Evolutionary conservation across 2,797 vertebrate genomes (phyloP).

Genomic region (Scomberomorus guttatus): DNA sequence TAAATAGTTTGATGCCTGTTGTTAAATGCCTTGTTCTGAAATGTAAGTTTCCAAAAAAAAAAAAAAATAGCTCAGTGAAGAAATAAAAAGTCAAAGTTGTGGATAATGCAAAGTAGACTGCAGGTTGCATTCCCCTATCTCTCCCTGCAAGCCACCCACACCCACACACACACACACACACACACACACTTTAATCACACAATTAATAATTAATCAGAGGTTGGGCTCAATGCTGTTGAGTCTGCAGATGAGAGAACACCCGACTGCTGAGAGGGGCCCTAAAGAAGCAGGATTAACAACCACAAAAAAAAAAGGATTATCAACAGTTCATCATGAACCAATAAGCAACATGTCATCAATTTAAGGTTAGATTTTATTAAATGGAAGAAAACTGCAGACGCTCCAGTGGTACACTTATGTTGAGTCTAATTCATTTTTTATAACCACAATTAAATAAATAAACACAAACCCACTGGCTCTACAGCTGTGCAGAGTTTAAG

Average conservation of each 20-base stretch:
- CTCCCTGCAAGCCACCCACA: conserved; percentile 25
- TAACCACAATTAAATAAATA: conserved; percentile 50
- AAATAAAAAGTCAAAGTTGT: conserved; percentile 39
- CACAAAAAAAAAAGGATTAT: conserved; percentile 31
- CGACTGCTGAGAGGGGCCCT: conserved; percentile 64
- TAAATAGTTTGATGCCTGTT: conserved; percentile 47
- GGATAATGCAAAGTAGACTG: conserved; percentile 62
- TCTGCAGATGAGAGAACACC: conserved; percentile 79
- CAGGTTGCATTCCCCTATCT: conserved; percentile 50
- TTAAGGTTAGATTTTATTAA: conserved; percentile 38
- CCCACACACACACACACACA: conserved; percentile 21
- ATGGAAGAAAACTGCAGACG: conserved; percentile 43
- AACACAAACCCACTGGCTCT: conserved; percentile 18
- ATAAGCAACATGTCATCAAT: conserved; percentile 60
- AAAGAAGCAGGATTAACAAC: conserved; percentile 57
- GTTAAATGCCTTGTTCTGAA: conserved; percentile 52
- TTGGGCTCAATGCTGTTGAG: conserved; percentile 77
- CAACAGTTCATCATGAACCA: conserved; percentile 42
- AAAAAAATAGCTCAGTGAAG: neutral
- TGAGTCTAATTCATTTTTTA: conserved; percentile 56
- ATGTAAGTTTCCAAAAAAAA: neutral
- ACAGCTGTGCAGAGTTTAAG: conserved; percentile 55
- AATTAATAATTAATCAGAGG: conserved; percentile 82
- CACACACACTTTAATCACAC: conserved; percentile 76
- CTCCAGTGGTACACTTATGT: conserved; percentile 39